Conservation (phyloP, 2,113 vertebrate genomes). For the Arizona elegans region DNA sequence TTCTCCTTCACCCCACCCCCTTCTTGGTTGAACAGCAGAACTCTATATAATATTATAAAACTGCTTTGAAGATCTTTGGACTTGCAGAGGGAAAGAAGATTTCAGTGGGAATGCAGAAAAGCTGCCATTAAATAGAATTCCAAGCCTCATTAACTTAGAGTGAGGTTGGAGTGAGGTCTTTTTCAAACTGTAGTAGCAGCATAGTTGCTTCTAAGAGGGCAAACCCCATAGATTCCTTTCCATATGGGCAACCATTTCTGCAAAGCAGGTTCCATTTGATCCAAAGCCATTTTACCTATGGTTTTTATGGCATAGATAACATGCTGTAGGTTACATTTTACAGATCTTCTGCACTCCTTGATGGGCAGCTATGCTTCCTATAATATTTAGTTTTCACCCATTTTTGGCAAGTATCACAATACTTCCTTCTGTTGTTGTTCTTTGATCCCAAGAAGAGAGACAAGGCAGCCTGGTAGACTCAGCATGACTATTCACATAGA, state of each 20-base stretch:
- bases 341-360: background rate
- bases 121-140: background rate
- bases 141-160: background rate
- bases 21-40: background rate
- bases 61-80: background rate
- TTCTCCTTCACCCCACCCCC: background rate
- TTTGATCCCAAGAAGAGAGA: background rate
- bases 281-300: background rate
- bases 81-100: background rate
- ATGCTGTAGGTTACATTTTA: background rate
- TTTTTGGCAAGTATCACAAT: background rate
- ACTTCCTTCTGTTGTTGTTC: background rate
- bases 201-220: background rate
- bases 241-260: background rate
- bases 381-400: background rate
- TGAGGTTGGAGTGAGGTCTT: background rate
- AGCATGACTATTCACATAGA: background rate
- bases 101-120: background rate
- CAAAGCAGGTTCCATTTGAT: background rate
- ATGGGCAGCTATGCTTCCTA: background rate
- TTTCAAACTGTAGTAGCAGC: background rate
- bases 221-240: background rate
- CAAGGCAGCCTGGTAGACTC: background rate
- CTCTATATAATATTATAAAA: background rate
- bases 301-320: background rate